These are phyloP conservation scores for Bettongia penicillata DNA, from an alignment of 2,113 vertebrate species.

Conservation along the genomic window DNA sequence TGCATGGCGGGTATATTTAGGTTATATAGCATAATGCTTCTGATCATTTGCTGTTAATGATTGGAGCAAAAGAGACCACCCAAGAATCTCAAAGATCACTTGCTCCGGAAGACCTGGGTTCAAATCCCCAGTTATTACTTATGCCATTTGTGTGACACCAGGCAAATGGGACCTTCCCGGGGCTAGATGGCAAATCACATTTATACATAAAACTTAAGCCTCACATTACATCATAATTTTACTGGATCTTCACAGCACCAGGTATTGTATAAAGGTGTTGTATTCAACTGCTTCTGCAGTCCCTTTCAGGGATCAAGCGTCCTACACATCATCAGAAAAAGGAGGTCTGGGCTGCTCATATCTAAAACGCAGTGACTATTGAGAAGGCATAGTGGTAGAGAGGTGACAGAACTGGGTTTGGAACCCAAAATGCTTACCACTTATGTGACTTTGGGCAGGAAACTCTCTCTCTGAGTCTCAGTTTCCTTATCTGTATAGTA, in stretches of 20 bases:
- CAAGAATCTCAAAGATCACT: too few relatives aligned
- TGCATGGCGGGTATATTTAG: neutral
- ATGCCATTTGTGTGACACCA: neutral
- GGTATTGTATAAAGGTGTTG: neutral
- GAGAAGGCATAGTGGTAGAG: neutral
- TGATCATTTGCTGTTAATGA: too few relatives aligned
- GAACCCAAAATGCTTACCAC: neutral
- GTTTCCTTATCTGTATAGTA: neutral
- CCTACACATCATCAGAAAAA: too few relatives aligned
- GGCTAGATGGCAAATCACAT: neutral
- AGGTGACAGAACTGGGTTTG: neutral
- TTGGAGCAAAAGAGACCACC: too few relatives aligned
- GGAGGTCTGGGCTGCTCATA: too few relatives aligned
- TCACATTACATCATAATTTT: neutral
- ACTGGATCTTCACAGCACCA: neutral
- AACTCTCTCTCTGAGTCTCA: too few relatives aligned
- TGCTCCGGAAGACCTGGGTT: too few relatives aligned
- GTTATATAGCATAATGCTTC: too few relatives aligned
- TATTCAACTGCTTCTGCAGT: neutral
- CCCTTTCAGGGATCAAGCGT: too few relatives aligned
- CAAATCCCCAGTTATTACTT: too few relatives aligned
- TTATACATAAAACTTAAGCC: neutral
- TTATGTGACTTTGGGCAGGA: neutral
- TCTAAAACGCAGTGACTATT: too few relatives aligned
- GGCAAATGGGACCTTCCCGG: too few relatives aligned